These are phyloP conservation scores for Herminia tarsipennalis DNA, from an alignment of 2,888 invertebrate species.

Conservation along the genomic window DNA sequence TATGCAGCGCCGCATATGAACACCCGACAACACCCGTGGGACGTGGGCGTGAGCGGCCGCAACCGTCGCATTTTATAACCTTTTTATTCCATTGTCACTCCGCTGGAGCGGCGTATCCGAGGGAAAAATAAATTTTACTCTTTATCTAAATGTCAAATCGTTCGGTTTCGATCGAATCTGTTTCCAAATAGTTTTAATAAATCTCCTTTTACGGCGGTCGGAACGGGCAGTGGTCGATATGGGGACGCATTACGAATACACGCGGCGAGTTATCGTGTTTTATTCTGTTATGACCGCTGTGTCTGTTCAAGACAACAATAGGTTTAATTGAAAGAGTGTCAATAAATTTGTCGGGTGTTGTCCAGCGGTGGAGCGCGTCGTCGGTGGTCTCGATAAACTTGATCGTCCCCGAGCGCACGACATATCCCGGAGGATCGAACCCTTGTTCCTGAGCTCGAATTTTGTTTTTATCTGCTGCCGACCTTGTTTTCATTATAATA, in stretches of 20 bases:
- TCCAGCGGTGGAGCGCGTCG: slow-evolving; percentile 63
- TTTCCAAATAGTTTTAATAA: slow-evolving; percentile 86
- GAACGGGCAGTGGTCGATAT: slow-evolving; percentile 73
- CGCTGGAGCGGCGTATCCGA: slow-evolving; percentile 69
- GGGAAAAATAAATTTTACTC: slow-evolving; percentile 84
- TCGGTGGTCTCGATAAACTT: slow-evolving; percentile 79
- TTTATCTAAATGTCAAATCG: slow-evolving; percentile 86
- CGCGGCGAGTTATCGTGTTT: slow-evolving; percentile 82
- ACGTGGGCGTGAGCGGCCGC: slow-evolving; percentile 77
- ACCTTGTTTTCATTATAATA: slow-evolving; percentile 78
- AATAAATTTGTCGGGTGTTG: slow-evolving; percentile 81
- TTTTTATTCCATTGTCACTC: slow-evolving; percentile 85
- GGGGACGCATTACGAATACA: slow-evolving; percentile 75
- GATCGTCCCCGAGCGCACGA: slow-evolving; percentile 59
- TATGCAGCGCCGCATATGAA: slow-evolving; percentile 63
- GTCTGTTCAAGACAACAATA: slow-evolving; percentile 77
- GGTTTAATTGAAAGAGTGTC: slow-evolving; percentile 85
- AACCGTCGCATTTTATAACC: slow-evolving; percentile 82
- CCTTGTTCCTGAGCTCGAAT: slow-evolving; percentile 68
- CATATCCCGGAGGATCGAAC: slow-evolving; percentile 69
- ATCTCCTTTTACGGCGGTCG: slow-evolving; percentile 83
- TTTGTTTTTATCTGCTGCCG: slow-evolving; percentile 78
- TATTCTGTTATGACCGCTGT: slow-evolving; percentile 79
- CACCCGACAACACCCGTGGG: slow-evolving; percentile 73
- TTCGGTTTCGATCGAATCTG: slow-evolving; percentile 85